Base-by-base conservation (phyloP, 2,888 invertebrate species). In the Mythimna pallens region DNA sequence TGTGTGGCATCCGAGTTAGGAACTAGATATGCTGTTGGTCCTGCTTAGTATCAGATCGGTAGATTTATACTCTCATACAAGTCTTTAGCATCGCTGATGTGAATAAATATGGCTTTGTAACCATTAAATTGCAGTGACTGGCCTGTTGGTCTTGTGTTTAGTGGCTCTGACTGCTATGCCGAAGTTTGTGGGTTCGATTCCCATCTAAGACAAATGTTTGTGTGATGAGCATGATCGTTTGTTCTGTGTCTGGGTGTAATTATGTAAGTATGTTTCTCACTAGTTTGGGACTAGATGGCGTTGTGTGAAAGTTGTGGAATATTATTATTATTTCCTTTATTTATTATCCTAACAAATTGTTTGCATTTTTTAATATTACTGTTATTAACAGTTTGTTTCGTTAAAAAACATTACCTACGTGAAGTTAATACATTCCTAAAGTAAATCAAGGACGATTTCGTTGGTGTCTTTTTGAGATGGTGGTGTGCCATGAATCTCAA, bases 1-100 rank as follows among this genome's bases (percentile, higher is more conserved):
- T 94, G 94, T 94, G 93, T 90, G 92, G 92, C 92, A 91, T 93
- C 91, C 88, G 78, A 90, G 86, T 90, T 91, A 88, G 84, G 88
- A 89, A 89, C 90, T 91, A 91, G 92, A 91, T 89, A 88, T 89
- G 76, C 84, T 80, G 67, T 75, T 75, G 69, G 80, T 75, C 72
- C 71, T 81, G 78, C 77, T 73, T 80, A 83, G 77, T 76, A 80
- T 82, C 84, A 80, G 85, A 86, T 84, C 81, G 78, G 67, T 77
- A 80, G 85, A 88, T 89, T 89, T 88, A 89, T 85, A 73, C 77
- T 80, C 76, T 84, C 84, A 86, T 83, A 86, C 84, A 81, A 76
- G 78, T 86, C 85, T 89, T 90, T 88, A 89, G 88, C 86, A 81
- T 85, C 85, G 74, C 81, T 81, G 81, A 84, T 85, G 85, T 82